These are phyloP conservation scores for Epinephelus fuscoguttatus DNA, from an alignment of 2,113 vertebrate genomes.

Conservation along the genomic window DNA sequence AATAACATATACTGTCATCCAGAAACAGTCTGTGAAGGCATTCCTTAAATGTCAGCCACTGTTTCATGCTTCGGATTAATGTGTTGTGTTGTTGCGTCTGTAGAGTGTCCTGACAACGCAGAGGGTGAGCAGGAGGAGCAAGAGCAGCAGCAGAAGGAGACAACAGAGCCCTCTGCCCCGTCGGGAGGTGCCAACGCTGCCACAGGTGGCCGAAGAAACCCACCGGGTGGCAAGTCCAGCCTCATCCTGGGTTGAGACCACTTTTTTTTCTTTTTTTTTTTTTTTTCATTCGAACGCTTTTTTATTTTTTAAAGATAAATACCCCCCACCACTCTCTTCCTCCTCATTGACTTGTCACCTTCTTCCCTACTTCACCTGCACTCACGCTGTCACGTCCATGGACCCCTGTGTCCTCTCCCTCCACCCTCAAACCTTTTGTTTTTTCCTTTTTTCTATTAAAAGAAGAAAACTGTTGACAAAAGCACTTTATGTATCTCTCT, in stretches of 20 bases:
- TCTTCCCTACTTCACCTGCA: slow-evolving; percentile 55
- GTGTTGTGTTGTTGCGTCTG: slow-evolving; percentile 1
- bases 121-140: slow-evolving; percentile 67
- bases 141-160: slow-evolving; percentile 86
- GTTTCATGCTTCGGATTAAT: not conserved
- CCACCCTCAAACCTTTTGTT: slow-evolving; percentile 78
- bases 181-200: slow-evolving; percentile 84
- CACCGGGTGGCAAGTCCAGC: slow-evolving; percentile 97
- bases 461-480: slow-evolving; percentile 84
- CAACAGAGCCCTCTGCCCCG: slow-evolving; percentile 87
- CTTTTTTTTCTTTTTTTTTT: slow-evolving; percentile 28
- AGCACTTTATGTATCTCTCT: slow-evolving; percentile 88
- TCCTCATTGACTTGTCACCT: slow-evolving; percentile 35
- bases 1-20: not conserved
- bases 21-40: not conserved
- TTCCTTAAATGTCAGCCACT: not conserved
- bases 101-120: slow-evolving; percentile 79
- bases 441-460: slow-evolving; percentile 84
- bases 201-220: slow-evolving; percentile 91
- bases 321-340: slow-evolving; percentile 54
- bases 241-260: slow-evolving; percentile 93
- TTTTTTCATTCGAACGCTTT: slow-evolving; percentile 58
- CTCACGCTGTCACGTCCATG: slow-evolving; percentile 51
- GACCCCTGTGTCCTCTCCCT: slow-evolving; percentile 58
- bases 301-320: slow-evolving; percentile 74